Evolutionary conservation across 37 sponge, comb jelly and placozoan genomes (phyloP), one percentile per base, ranked within the genome.

Genomic region (Geodia barretti): DNA sequence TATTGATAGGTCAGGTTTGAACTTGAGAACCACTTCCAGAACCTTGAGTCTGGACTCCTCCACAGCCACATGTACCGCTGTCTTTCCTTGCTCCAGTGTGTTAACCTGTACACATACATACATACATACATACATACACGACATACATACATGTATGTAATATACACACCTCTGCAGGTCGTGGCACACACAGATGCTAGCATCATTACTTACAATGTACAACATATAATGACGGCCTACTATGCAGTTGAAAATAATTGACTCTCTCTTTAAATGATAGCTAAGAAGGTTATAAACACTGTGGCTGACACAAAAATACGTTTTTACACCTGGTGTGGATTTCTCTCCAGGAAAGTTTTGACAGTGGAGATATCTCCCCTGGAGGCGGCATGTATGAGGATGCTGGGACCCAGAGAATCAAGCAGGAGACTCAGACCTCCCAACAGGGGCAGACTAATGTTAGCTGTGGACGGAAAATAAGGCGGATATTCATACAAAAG

Each of bases 21-120:
- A 75, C 36, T 78, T 69, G 1, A 93, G 67, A 1, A 93, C 78
- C 40, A 77, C 40, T 68, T 81, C 59, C 23, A 85, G 76, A 2
- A 85, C 64, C 4, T 67, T 39, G 20, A 26, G 21, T 38, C 62
- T 32, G 21, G 83, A 79, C 19, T 83, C 41, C 8, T 80, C 87
- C 54, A 62, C 37, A 20, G 92, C 92, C 62, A 87, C 88, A 20
- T 87, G 88, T 5, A 87, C 47, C 2, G 88, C 85, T 29, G 83
- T 85, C 77, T 78, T 83, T 21, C 79, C 88, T 58, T 73, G 61
- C 19, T 77, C 68, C 41, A 42, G 74, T 4, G 35, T 43, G 43
- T 92, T 80, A 21, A 91, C 87, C 87, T 86, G 54, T 26, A 21
- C 34, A 69, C 47, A 54, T 31, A 41, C n/a, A n/a, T n/a, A n/a